These are phyloP conservation scores for Euzophera pinguis DNA, from an alignment of 2,888 invertebrate genomes.

Conservation along the genomic window DNA sequence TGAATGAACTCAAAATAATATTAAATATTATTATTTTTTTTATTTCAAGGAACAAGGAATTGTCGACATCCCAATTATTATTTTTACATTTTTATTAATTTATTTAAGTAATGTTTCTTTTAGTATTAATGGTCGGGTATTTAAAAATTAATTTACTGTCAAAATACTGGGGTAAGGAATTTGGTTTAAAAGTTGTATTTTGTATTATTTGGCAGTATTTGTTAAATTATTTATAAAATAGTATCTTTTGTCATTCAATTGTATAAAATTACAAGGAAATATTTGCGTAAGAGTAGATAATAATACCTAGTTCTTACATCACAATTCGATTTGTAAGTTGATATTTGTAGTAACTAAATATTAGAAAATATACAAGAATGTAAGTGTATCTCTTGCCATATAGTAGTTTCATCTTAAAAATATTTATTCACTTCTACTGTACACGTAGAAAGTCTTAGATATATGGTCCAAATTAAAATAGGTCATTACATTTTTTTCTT, in stretches of 20 bases:
- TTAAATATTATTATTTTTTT: not conserved
- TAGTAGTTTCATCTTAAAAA: conserved; percentile 6
- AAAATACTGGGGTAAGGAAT: not conserved
- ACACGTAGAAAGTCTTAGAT: too few species aligned
- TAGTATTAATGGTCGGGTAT: not conserved
- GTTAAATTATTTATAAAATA: not conserved
- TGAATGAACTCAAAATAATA: too few species aligned
- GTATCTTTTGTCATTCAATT: not conserved
- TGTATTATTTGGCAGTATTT: conserved; percentile 6
- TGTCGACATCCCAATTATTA: not conserved
- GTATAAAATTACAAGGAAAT: not conserved
- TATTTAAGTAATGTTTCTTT: not conserved
- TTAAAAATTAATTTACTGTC: not conserved
- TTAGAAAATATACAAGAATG: not conserved
- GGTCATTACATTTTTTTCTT: too few species aligned
- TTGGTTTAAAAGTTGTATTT: not conserved
- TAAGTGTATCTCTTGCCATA: not conserved
- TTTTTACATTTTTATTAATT: not conserved
- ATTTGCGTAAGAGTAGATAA: not conserved
- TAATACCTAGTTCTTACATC: conserved; percentile 10
- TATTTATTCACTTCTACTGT: not conserved
- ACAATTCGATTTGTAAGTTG: conserved; percentile 11
- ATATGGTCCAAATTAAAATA: too few species aligned
- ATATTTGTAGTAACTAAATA: conserved; percentile 23
- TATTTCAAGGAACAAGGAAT: not conserved